Conservation (phyloP, 30 jellyfish, hydroid and myxozoan genomes). For the Turritopsis rubra region DNA sequence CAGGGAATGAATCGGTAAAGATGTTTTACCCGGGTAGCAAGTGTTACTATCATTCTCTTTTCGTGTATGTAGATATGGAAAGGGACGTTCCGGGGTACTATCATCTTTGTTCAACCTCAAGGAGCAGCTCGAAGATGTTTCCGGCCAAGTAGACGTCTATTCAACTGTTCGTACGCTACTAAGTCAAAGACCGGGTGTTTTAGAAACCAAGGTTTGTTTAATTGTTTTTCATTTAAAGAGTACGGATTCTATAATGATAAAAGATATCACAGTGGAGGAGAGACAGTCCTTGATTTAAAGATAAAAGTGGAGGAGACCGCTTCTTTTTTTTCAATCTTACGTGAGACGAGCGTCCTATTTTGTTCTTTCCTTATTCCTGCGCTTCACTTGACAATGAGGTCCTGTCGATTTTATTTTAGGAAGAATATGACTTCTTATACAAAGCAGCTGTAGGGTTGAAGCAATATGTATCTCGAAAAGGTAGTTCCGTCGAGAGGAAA, state of each 20-base stretch:
- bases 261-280: background rate
- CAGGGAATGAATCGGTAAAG: too few relatives aligned
- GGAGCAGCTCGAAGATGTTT: constrained; percentile 81
- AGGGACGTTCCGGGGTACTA: constrained; percentile 76
- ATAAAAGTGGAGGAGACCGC: too few relatives aligned
- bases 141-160: constrained; percentile 64
- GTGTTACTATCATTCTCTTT: background rate
- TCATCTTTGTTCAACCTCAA: constrained; percentile 52
- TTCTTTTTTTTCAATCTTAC: too few relatives aligned
- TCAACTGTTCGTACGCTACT: constrained; percentile 56
- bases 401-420: constrained; percentile 25
- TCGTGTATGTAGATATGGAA: constrained; percentile 73
- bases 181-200: constrained; percentile 61
- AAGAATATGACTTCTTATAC: constrained; percentile 53
- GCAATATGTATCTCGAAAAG: constrained; percentile 33
- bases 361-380: background rate
- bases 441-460: constrained; percentile 42
- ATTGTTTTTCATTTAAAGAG: background rate
- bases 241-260: background rate
- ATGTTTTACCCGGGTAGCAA: too few relatives aligned
- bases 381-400: background rate
- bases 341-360: background rate
- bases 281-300: too few relatives aligned
- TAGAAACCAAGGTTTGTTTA: constrained; percentile 49
- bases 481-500: constrained; percentile 11